Evolutionary conservation across 1,140 invertebrate species (phyloP), one percentile per base, ranked within the genome.

Genomic region (Pseudomyrmex concolor): DNA sequence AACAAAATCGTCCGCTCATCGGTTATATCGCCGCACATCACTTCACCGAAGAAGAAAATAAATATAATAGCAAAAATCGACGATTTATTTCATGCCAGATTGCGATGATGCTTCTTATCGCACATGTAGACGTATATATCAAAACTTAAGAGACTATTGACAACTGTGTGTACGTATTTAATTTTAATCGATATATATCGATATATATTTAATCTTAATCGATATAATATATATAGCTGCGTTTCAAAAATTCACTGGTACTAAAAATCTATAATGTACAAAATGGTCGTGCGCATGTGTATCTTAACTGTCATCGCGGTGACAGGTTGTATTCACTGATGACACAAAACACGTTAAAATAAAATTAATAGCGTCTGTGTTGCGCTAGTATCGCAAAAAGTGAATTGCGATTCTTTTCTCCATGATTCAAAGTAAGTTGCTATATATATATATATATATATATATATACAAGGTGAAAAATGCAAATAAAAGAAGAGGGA

Each of bases 1-100:
- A 91, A 64, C 86, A 89, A 71, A 86, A 90, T 48, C 84, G 88
- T 34, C 83, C 86, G 84, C 86, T 91, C 92, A 92, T 92, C 67
- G 68, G 84, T 45, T 34, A 81, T 80, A 78, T 80, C 19, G 13
- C 86, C 60, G 25, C 25, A 76, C 84, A 81, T 88, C 64, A 88
- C 60, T 7, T 74, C 1, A 15, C 15, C 25, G 7, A 64, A 45
- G 5, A 57, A 13, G 9, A 59, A 60, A 2, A n/a, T n/a, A n/a
- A 48, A 9, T 17, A 64, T 13, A 50, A 50, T 5, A 5, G 34
- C n/a, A 68, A 1, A 57, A n/a, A 48, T 19, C 0, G 25, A 68
- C 25, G 25, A 25, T 34, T 70, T 17, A 83, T 64, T 59, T 17
- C 8, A 54, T 70, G 54, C 15, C n/a, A 70, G 19, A 78, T 70